Evolutionary conservation across 2,888 invertebrate genomes (phyloP), one percentile per base, ranked within the genome.

Genomic region (Amphipoea oculea): DNA sequence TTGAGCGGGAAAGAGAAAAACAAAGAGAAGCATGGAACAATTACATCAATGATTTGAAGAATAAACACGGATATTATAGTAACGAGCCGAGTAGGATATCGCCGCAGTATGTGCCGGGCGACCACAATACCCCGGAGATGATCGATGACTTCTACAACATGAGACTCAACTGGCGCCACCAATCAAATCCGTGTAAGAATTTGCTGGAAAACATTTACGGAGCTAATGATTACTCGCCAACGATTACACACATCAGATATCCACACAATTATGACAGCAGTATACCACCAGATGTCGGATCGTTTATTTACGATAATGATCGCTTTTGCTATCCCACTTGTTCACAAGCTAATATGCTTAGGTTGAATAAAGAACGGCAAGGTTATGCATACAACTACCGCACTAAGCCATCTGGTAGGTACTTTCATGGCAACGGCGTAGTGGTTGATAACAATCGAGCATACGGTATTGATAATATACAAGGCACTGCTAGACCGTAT

Each of bases 1-100:
- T 89, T 63, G 90, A 89, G 4, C 90, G 95, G 83, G 91, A 93
- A 81, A 93, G 80, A 78, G 94, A 95, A 79, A 95, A 93, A 85
- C 90, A 94, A 73, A 90, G 87, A 68, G 92, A 94, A 78, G 86
- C 90, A 2, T 95, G 95, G 94, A 94, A 95, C 82, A 95, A 94
- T 76, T 95, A 94, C 69, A 94, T 96, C n/a, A 94, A 94, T 66
- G 89, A 93, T 62, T 88, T 95, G 60, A 94, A 93, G 82, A 93
- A 90, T 77, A 96, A 93, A 86, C 93, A 95, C 73, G 78, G 75
- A 48, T 81, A 87, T 78, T 82, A 86, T n/a, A 87, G 79, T 66
- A 84, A 84, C 72, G 78, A 83, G 79, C 84, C 76, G 29, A 82
- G 29, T 68, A 85, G 45, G 70, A 89, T 83, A 75, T 69, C 75